Base-by-base conservation (phyloP, 2,113 vertebrate species). In the Hyla sarda region DNA sequence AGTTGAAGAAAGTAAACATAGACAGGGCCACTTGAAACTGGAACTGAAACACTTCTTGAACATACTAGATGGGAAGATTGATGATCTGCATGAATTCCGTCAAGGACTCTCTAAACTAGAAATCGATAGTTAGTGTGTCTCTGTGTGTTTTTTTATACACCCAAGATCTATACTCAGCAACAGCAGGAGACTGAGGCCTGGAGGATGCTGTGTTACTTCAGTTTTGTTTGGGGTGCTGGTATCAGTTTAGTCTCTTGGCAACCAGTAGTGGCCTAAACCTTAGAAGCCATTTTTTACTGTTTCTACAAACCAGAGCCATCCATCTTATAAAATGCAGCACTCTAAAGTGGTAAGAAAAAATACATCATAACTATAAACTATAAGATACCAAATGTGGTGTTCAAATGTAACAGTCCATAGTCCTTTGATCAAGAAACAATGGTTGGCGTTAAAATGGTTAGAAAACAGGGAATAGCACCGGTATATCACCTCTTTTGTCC, bases 31-130 rank as follows among this genome's bases (percentile, higher is more conserved):
- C 92, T 94, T 98, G 92, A 97, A 98, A 95, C 93, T 91, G 78
- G 97, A 99, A 91, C 90, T 99, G 86, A 98, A 97, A 94, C 96
- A 94, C 93, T 97, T 98, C 91, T 95, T 99, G 94, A 97, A 98
- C 86, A 90, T 96, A 88, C 93, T 99, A 88, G 98, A 99, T 0
- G 97, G 97, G 23, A 99, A 98, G 91, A 97, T 99, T 21, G 97
- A 99, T 34, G 98, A 98, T 92, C 94, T 99, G 88, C 97, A 99
- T 0, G 96, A 99, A 92, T 96, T 99, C 91, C 95, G 97, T 86
- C 93, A 97, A 89, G 96, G 96, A 76, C 96, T 99, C 52, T 97
- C 98, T 86, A 97, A 96, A 93, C 92, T 99, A 45, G 97, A 97
- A 50, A 67, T 95, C 1, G 97, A 98, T 89, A 96, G 97, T 92